Base-by-base conservation (phyloP, 1,140 invertebrate genomes). In the Musca domestica region DNA sequence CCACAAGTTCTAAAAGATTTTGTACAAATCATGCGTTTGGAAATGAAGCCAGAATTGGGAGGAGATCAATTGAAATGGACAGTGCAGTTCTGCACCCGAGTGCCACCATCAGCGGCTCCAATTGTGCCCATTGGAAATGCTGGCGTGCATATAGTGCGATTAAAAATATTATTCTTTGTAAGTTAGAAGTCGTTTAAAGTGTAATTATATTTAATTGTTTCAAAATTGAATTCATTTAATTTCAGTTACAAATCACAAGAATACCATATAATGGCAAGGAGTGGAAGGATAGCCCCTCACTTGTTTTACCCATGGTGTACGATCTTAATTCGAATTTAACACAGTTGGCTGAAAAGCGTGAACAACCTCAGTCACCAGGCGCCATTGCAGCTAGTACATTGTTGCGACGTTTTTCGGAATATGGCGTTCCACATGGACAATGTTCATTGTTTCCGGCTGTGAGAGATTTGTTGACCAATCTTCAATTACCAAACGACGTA, bases 81-180 rank as follows among this genome's bases (percentile, higher is more conserved):
- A 20, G 88, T 96, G 25, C 93, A 95, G 80, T 93, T 93, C 88
- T 95, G 94, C 80, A 84, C 98, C 71, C 89, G 95, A 27, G 92
- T 95, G 70, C 94, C 95, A 63, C 95, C 95, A 17, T 90, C 92
- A 46, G 91, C 91, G 0, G 86, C 89, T 54, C 91, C 90, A 25
- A 91, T 96, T 69, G 91, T 94, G 54, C 93, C 93, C 3, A 90
- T 89, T 61, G 95, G 94, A 14, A 91, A 91, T 81, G 88, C 93
- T 14, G 92, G 91, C 15, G 89, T 96, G 69, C 84, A 95, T 15
- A 88, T 94, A 69, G 90, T 90, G 65, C 88, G 90, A 69, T 91
- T 89, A 74, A 95, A 95, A 83, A 92, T 96, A 69, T 84, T 96
- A 14, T 95, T 97, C 82, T 96, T 95, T 76, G 91, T 95, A 83